phyloP scores from a whole-genome alignment of 2,888 invertebrate species.

The Cerastis leucographa region DNA sequence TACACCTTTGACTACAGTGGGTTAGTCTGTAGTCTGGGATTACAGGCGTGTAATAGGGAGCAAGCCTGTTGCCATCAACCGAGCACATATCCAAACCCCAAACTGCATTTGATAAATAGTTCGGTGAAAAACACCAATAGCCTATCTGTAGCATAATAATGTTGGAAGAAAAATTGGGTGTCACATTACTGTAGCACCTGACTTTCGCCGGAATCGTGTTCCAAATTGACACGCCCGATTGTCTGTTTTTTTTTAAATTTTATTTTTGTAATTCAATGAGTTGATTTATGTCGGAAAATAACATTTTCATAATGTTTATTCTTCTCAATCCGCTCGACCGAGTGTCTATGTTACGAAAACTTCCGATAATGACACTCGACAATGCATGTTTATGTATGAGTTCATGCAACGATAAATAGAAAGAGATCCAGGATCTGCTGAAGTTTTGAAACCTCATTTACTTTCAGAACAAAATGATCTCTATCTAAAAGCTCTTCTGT shows the following conservation, averaged over 20 bases:
- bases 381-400: background rate
- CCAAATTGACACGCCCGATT: constrained; percentile 24
- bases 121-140: background rate
- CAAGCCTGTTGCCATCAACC: background rate
- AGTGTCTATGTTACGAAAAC: constrained; percentile 5
- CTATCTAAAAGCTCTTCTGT: background rate
- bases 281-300: constrained; percentile 21
- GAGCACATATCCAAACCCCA: background rate
- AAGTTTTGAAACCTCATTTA: background rate
- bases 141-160: background rate
- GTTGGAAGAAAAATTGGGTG: constrained; percentile 21
- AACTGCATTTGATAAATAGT: background rate
- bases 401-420: background rate
- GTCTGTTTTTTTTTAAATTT: constrained; percentile 28
- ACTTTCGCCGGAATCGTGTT: constrained; percentile 20
- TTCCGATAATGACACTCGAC: background rate
- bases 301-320: constrained; percentile 32
- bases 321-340: constrained; percentile 4
- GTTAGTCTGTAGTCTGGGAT: too few species aligned
- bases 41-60: too few species aligned
- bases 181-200: constrained; percentile 27
- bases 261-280: constrained; percentile 15
- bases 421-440: background rate
- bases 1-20: too few species aligned
- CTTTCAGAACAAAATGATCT: background rate